A percentile compares a stretch with the other conserved stretches of the same genome.
Evolutionary conservation across 2,113 vertebrate species (phyloP).

Genomic region (Chaetops frenatus): DNA sequence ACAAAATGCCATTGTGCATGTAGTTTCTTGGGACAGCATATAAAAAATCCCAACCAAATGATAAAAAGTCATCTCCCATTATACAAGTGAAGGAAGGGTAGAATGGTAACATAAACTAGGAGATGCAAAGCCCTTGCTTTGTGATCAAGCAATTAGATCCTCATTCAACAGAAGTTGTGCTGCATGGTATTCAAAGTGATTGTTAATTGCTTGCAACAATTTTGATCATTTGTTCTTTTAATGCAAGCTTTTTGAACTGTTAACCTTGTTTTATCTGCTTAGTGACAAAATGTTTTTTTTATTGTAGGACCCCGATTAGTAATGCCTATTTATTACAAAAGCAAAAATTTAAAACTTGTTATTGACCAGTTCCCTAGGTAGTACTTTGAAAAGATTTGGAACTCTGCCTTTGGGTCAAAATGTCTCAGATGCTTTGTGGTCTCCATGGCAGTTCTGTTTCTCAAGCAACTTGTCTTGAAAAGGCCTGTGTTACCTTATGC

Average conservation of each 20-base stretch:
- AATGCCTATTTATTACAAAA: constrained; percentile 40
- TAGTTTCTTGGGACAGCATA: neutral
- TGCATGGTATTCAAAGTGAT: neutral
- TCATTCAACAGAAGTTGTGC: neutral
- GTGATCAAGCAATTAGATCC: neutral
- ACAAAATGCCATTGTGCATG: neutral
- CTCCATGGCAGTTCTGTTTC: constrained; percentile 55
- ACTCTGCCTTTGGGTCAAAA: constrained; percentile 57
- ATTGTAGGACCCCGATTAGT: constrained; percentile 3
- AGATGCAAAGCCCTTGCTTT: neutral
- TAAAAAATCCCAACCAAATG: neutral
- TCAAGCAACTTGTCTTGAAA: constrained; percentile 47
- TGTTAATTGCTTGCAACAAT: constrained; percentile 4
- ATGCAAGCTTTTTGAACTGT: constrained; percentile 6
- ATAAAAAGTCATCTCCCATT: neutral
- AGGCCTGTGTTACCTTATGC: constrained; percentile 31
- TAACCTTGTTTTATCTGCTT: constrained; percentile 10
- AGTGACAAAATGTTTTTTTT: constrained; percentile 15
- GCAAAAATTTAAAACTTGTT: constrained; percentile 43
- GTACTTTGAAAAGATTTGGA: constrained; percentile 58
- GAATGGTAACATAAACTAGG: neutral
- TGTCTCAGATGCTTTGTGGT: constrained; percentile 61
- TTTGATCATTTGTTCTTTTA: constrained; percentile 6
- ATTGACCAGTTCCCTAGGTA: constrained; percentile 51
- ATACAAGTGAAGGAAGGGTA: neutral